These are phyloP conservation scores for Anaspis maculata DNA, from an alignment of 2,888 invertebrate species.

Conservation along the genomic window DNA sequence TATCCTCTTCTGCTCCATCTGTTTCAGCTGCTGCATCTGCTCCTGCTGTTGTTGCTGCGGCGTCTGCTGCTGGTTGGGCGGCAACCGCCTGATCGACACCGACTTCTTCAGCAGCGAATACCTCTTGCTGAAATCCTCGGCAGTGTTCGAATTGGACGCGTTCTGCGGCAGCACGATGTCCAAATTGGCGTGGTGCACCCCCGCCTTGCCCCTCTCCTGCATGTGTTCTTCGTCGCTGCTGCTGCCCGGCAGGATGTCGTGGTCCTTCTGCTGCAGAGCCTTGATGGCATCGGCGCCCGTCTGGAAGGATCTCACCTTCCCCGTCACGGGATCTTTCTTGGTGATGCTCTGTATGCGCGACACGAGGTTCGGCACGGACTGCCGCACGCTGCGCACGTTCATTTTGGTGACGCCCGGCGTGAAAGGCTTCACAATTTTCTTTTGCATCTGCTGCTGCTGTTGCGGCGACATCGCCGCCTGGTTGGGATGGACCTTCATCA, in stretches of 20 bases:
- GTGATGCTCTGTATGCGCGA: conserved; percentile 27
- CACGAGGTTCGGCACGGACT: conserved; percentile 37
- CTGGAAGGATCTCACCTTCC: not conserved
- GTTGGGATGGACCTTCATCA: conserved; percentile 52
- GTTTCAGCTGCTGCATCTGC: conserved; percentile 7
- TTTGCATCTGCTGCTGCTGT: too few relatives aligned
- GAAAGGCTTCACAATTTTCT: conserved; percentile 33
- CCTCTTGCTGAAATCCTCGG: conserved; percentile 25
- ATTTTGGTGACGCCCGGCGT: conserved; percentile 32
- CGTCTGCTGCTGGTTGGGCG: not conserved
- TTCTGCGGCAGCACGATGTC: conserved; percentile 7
- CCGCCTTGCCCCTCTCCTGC: conserved; percentile 5
- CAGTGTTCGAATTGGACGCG: conserved; percentile 9
- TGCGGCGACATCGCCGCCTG: conserved; percentile 53
- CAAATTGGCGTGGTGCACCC: conserved; percentile 4
- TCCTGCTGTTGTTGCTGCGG: conserved; percentile 7
- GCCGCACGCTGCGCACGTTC: conserved; percentile 35
- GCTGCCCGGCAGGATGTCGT: conserved; percentile 19
- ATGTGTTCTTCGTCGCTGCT: conserved; percentile 28
- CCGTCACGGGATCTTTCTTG: conserved; percentile 7
- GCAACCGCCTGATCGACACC: conserved; percentile 30
- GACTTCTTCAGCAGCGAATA: conserved; percentile 29
- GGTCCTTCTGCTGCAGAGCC: conserved; percentile 16
- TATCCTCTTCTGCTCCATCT: conserved; percentile 12
- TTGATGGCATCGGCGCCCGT: not conserved